Evolutionary conservation across 2,888 invertebrate genomes (phyloP).

Genomic region (Hyalella azteca): DNA sequence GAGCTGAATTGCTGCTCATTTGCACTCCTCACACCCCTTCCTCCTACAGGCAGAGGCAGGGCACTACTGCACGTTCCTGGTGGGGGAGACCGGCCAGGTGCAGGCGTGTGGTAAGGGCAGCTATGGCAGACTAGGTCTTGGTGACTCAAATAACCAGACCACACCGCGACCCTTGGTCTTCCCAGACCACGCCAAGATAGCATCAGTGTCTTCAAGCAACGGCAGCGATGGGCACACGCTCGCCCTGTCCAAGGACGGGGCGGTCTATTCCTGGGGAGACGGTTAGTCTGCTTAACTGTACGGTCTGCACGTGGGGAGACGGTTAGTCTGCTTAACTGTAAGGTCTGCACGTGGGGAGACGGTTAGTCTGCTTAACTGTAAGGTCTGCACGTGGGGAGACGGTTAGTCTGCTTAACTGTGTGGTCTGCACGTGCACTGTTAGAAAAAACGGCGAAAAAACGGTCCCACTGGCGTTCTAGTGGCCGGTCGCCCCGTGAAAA

Average conservation of each 20-base stretch:
- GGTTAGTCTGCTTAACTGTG: too few species aligned
- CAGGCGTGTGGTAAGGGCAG: constrained; percentile 72
- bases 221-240: constrained; percentile 70
- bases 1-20: too few species aligned
- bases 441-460: too few species aligned
- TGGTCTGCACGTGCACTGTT: too few species aligned
- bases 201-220: constrained; percentile 68
- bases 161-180: constrained; percentile 67
- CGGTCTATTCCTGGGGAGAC: constrained; percentile 70
- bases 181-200: constrained; percentile 65
- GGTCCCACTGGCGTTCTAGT: too few species aligned
- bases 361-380: too few species aligned
- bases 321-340: too few species aligned
- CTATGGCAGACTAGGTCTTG: constrained; percentile 71
- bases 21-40: constrained; percentile 44
- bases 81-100: constrained; percentile 69
- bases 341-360: too few species aligned
- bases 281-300: too few species aligned
- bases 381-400: too few species aligned
- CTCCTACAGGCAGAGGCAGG: constrained; percentile 71
- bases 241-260: constrained; percentile 67
- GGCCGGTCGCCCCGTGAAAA: too few species aligned
- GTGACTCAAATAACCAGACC: constrained; percentile 70
- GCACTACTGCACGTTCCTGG: constrained; percentile 71
- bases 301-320: too few species aligned